Conservation (phyloP, 1,140 invertebrate genomes). For the Nymphalis io region DNA sequence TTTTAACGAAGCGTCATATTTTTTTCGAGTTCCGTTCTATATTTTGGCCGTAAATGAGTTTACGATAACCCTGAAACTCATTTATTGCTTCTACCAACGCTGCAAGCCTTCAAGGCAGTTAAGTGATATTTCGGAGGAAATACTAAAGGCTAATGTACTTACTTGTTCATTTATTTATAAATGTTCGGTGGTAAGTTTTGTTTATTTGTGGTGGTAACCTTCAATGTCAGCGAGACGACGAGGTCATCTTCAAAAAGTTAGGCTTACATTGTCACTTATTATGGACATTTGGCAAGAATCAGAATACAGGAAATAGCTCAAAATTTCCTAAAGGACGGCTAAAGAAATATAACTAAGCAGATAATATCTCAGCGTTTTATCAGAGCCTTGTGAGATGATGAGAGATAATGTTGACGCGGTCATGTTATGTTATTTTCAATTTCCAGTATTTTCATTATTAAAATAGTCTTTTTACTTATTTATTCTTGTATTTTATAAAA, state of each 20-base stretch:
- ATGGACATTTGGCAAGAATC: too few relatives aligned
- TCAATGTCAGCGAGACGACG: constrained; percentile 10
- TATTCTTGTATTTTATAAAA: too few relatives aligned
- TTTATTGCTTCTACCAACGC: constrained; percentile 28
- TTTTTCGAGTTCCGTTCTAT: constrained; percentile 40
- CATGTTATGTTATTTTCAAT: too few relatives aligned
- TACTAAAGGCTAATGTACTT: constrained; percentile 12
- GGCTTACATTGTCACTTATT: too few relatives aligned
- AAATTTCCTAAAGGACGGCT: too few relatives aligned
- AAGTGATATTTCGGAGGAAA: constrained; percentile 48
- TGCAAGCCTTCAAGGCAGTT: constrained; percentile 44
- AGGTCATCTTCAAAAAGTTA: too few relatives aligned
- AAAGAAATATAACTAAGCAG: not conserved
- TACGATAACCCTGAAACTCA: constrained; percentile 36
- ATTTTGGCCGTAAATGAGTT: constrained; percentile 23
- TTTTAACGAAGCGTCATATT: constrained; percentile 18
- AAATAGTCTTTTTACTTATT: too few relatives aligned
- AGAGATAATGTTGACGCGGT: not conserved
- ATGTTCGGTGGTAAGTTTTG: not conserved
- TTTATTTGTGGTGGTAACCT: constrained; percentile 1
- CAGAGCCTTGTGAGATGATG: not conserved
- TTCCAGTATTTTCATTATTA: too few relatives aligned
- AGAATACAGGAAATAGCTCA: too few relatives aligned
- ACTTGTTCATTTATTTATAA: not conserved
- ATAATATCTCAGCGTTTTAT: not conserved